These are phyloP conservation scores for Murina feae DNA, from an alignment of 2,113 vertebrate species.

Conservation along the genomic window DNA sequence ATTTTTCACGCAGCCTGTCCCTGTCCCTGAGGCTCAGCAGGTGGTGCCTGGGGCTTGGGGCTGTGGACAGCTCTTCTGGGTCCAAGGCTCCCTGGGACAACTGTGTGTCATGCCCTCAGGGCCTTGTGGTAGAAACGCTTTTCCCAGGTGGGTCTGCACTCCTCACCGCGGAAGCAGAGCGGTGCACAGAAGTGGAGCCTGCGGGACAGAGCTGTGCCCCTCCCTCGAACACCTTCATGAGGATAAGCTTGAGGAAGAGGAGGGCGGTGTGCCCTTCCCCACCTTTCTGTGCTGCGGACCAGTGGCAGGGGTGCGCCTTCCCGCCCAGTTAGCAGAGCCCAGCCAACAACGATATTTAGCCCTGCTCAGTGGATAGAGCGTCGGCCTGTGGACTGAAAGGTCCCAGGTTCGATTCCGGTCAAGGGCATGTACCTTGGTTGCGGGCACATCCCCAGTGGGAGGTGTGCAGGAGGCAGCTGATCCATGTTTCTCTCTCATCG, in stretches of 20 bases:
- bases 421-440: too few relatives aligned
- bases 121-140: neutral
- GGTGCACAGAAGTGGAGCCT: neutral
- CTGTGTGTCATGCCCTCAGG: neutral
- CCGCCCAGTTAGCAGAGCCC: neutral
- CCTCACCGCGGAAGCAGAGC: rapidly evolving
- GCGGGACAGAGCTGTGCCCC: rapidly evolving
- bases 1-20: rapidly evolving
- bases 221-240: neutral
- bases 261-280: neutral
- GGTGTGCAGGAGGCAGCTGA: too few relatives aligned
- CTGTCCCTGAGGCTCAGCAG: rapidly evolving
- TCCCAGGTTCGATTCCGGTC: too few relatives aligned
- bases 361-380: too few relatives aligned
- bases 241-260: rapidly evolving
- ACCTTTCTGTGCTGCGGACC: neutral
- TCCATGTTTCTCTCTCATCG: too few relatives aligned
- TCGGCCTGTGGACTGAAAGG: too few relatives aligned
- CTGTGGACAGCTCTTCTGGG: neutral
- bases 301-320: neutral
- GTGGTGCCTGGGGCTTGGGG: rapidly evolving
- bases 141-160: neutral
- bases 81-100: neutral
- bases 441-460: too few relatives aligned
- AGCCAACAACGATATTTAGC: neutral